These are phyloP conservation scores for Fundulus diaphanus DNA, from an alignment of 2,797 vertebrate genomes.

Conservation along the genomic window DNA sequence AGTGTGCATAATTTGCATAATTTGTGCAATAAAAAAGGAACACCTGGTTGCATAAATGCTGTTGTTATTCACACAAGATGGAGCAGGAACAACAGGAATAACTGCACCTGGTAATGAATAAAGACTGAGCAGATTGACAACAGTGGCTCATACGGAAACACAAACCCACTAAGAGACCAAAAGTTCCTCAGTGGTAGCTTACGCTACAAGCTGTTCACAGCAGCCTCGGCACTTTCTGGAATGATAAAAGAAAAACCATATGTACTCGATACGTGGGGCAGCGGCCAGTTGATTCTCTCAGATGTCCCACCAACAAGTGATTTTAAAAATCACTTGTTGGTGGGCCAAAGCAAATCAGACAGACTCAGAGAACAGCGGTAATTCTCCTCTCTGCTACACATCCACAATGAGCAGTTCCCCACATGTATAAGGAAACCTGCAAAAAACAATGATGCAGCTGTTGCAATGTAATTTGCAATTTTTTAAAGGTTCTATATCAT, in stretches of 20 bases:
- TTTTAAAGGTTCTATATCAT: no score
- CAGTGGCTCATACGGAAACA: background rate
- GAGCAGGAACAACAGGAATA: conserved; percentile 18
- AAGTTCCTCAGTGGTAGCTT: background rate
- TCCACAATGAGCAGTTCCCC: background rate
- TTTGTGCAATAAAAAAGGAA: background rate
- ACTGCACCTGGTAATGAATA: conserved; percentile 23
- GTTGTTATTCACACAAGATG: conserved; percentile 20
- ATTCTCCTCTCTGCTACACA: background rate
- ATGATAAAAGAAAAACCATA: no score
- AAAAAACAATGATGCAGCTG: no score
- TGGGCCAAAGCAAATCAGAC: background rate
- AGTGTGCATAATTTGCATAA: background rate
- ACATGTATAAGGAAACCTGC: no score
- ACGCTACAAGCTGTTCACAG: background rate
- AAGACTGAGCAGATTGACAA: conserved; percentile 20
- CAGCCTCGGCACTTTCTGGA: background rate
- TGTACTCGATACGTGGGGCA: no score
- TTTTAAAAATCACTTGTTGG: no score
- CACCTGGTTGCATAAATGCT: conserved; percentile 27
- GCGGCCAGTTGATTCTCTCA: no score
- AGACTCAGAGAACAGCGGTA: background rate
- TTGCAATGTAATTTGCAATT: background rate
- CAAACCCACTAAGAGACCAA: background rate
- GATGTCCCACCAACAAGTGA: no score